Conservation (phyloP, 2,113 vertebrate species). For the Phylloscopus trochiloides region DNA sequence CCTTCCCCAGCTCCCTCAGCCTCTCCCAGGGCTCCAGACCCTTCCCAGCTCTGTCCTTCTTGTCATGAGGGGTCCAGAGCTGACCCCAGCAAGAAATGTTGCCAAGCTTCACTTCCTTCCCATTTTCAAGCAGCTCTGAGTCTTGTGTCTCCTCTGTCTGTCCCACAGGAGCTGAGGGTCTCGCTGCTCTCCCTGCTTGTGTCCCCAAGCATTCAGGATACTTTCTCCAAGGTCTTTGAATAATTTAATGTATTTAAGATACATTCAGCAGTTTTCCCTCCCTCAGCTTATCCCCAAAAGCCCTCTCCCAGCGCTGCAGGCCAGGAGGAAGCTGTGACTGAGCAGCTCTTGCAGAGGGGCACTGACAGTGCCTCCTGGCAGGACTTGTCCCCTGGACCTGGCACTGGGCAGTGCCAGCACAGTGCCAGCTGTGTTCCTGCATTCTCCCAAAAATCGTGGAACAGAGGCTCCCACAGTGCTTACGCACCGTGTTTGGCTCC, state of each 20-base stretch:
- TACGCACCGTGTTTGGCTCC: background rate
- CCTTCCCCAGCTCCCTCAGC: background rate
- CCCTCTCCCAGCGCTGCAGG: background rate
- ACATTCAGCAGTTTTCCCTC: background rate
- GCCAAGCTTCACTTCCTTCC: background rate
- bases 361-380: accelerated
- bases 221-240: background rate
- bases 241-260: no score
- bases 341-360: background rate
- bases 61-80: accelerated
- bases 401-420: background rate
- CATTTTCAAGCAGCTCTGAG: background rate
- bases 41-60: background rate
- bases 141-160: background rate
- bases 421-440: accelerated
- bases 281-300: background rate
- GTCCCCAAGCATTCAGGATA: background rate
- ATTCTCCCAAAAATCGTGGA: accelerated
- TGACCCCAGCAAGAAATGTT: background rate
- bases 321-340: background rate
- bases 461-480: background rate
- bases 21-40: accelerated
- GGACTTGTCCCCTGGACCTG: background rate
- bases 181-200: accelerated
- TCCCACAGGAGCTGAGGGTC: background rate